Percentiles rank a stretch among this genome's conserved stretches.
These are phyloP conservation scores for Chelonoidis abingdonii DNA, from an alignment of 2,113 vertebrate genomes.

Conservation along the genomic window DNA sequence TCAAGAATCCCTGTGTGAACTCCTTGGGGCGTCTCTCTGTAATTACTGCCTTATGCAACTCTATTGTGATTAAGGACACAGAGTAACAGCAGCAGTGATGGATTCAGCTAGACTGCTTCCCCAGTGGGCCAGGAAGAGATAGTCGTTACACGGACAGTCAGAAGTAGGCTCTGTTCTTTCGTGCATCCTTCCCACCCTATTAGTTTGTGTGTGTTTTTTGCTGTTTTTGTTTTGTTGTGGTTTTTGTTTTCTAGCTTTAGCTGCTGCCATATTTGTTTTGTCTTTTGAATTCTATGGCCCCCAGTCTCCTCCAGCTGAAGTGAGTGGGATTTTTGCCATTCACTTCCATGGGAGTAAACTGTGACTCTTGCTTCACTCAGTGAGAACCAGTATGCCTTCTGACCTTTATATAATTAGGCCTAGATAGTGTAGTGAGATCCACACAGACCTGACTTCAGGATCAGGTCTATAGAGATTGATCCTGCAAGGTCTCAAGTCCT, in stretches of 20 bases:
- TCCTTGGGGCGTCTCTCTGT: constrained; percentile 1
- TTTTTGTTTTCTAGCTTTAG: background rate
- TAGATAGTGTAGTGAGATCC: background rate
- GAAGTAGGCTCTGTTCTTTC: background rate
- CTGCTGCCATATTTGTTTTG: background rate
- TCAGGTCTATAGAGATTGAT: background rate
- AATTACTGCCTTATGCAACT: background rate
- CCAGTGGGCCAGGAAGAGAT: background rate
- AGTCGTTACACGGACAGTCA: background rate
- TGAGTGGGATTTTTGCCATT: background rate
- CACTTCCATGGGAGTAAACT: background rate
- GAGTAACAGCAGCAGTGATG: background rate
- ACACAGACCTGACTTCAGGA: background rate
- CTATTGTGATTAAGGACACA: background rate
- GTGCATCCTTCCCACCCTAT: background rate
- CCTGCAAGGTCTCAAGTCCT: background rate
- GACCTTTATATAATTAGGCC: background rate
- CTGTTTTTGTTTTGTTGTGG: background rate
- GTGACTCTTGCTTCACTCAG: background rate
- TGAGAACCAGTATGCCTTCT: background rate
- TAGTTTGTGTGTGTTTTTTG: background rate
- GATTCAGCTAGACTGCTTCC: background rate
- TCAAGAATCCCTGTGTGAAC: constrained; percentile 5
- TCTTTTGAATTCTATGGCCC: background rate
- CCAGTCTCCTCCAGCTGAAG: background rate